Conservation (phyloP, 2,113 vertebrate genomes). For the Theristicus caerulescens region DNA sequence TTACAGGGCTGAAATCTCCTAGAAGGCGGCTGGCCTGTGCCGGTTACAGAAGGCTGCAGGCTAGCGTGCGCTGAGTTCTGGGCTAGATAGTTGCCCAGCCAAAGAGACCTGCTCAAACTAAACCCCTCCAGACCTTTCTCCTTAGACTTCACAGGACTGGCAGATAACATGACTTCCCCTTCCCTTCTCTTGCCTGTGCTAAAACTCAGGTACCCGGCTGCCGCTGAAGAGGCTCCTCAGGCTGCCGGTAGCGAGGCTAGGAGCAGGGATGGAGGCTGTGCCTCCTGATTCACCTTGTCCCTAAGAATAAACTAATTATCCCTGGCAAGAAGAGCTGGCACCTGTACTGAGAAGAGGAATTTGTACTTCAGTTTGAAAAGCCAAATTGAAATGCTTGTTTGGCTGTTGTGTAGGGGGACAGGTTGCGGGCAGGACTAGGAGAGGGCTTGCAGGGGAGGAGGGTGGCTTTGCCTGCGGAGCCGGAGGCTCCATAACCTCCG, state of each 20-base stretch:
- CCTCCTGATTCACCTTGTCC: neutral
- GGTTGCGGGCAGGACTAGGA: neutral
- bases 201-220: constrained; percentile 24
- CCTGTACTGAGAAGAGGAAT: constrained; percentile 31
- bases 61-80: constrained; percentile 83
- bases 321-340: constrained; percentile 47
- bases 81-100: constrained; percentile 76
- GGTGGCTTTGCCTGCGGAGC: neutral
- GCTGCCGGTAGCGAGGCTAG: neutral
- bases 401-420: neutral
- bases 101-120: constrained; percentile 77
- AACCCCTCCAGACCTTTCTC: constrained; percentile 79
- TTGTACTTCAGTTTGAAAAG: constrained; percentile 1
- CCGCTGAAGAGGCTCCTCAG: neutral
- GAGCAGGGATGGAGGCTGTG: neutral
- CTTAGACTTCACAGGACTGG: constrained; percentile 73
- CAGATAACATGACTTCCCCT: constrained; percentile 42
- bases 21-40: constrained; percentile 94
- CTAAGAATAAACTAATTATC: neutral
- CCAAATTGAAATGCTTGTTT: neutral
- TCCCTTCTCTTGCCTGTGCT: constrained; percentile 43
- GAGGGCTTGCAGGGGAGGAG: neutral
- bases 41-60: constrained; percentile 91
- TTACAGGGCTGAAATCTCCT: constrained; percentile 92
- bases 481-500: neutral